Evolutionary conservation across 2,888 invertebrate species (phyloP), one percentile per base, ranked within the genome.

Genomic region (Drosophila nr. medialis): DNA sequence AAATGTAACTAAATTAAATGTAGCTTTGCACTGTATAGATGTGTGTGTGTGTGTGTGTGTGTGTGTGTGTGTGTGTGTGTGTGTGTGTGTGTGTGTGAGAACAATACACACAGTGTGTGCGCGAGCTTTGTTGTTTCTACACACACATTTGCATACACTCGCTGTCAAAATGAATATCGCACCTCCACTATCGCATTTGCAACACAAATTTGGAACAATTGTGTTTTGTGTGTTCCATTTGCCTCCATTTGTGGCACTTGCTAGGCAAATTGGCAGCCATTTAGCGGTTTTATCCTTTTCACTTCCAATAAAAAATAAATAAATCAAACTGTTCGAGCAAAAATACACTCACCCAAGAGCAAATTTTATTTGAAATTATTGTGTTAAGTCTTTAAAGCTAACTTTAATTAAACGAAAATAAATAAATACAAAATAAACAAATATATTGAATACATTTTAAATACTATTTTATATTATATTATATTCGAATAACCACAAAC

Each of bases 1-100:
- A 80, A 76, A 81, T 88, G 84, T 86, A 86, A 86, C 78, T 79
- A 81, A 89, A 88, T 89, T 83, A 81, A 86, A 81, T 88, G 81
- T 70, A 21, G 59, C 58, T 24, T 40, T 66, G 40, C 66, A 38
- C 27, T 40, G 64, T 38, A 21, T 27, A 5, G n/a, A 29, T 58
- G 54, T 21, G 38, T 58, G 21, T 32, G 53, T 66, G 30, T 56
- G 21, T 58, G 49, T 59, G 53, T 53, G 29, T 62, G 42, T 63
- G 61, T 36, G 45, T 58, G 49, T 59, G 53, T 53, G 29, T 62
- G 42, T 63, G 61, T n/a, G n/a, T n/a, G n/a, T n/a, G n/a, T n/a
- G n/a, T n/a, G n/a, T 58, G n/a, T 58, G 49, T 59, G 53, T 53
- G 29, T 62, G 42, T 63, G 61, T 36, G 45, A 7, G 45, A 7